phyloP scores from a whole-genome alignment of 1,140 invertebrate species.

The Bombus breviceps region DNA sequence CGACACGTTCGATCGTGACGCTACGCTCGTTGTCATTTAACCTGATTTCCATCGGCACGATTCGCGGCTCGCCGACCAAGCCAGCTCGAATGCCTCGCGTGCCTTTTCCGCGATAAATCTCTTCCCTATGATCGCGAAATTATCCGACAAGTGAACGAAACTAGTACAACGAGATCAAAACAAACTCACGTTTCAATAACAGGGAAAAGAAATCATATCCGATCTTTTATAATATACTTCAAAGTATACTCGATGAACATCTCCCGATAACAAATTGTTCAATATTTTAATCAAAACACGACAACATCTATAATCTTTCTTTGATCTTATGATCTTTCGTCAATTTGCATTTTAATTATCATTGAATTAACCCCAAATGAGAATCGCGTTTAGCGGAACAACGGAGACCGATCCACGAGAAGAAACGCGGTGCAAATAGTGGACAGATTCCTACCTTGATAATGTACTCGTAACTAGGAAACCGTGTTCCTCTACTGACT shows the following conservation, averaged over 20 bases:
- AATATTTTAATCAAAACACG: not conserved
- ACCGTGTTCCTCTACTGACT: not conserved
- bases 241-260: not conserved
- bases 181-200: not conserved
- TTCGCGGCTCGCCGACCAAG: slow-evolving; percentile 14
- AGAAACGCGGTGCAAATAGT: not conserved
- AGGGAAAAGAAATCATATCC: not conserved
- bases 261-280: not conserved
- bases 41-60: slow-evolving; percentile 62
- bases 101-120: slow-evolving; percentile 20
- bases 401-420: not conserved
- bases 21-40: slow-evolving; percentile 57
- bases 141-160: not conserved
- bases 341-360: not conserved
- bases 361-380: not conserved
- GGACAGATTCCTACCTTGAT: not conserved
- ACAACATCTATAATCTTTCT: not conserved
- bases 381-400: not conserved
- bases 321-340: too few relatives aligned
- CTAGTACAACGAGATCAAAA: not conserved
- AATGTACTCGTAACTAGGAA: not conserved
- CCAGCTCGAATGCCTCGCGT: slow-evolving; percentile 14
- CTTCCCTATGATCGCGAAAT: slow-evolving; percentile 16
- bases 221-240: not conserved
- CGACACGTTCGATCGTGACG: slow-evolving; percentile 63